Conservation (phyloP, 92 coral and sea anemone species). For the Parazoanthus darwini region DNA sequence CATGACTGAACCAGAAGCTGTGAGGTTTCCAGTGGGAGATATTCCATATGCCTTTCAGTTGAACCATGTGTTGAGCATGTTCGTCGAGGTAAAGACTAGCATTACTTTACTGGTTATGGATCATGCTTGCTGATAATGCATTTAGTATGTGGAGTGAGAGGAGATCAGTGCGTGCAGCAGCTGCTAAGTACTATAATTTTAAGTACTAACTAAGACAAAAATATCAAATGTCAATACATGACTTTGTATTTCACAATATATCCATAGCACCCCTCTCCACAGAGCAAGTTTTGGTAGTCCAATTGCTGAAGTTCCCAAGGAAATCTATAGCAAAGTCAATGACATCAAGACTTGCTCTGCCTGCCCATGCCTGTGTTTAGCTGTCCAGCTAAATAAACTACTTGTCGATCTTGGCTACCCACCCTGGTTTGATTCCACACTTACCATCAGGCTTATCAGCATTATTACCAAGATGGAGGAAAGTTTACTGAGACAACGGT, state of each 20-base stretch:
- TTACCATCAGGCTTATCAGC: background rate
- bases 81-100: conserved; percentile 70
- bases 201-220: too few species aligned
- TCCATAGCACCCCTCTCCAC: too few species aligned
- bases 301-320: too few species aligned
- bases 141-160: background rate
- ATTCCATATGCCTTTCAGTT: conserved; percentile 90
- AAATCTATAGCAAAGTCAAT: background rate
- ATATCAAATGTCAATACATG: too few species aligned
- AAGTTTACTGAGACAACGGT: background rate
- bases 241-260: too few species aligned
- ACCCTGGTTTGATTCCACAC: background rate
- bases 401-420: background rate
- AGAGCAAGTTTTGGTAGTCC: too few species aligned
- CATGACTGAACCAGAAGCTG: conserved; percentile 62
- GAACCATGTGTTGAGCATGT: conserved; percentile 86
- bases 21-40: conserved; percentile 65
- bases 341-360: background rate
- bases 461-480: background rate
- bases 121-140: background rate
- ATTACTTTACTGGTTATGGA: background rate
- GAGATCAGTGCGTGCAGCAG: background rate
- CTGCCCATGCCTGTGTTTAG: background rate
- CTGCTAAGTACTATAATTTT: background rate
- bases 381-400: background rate